Evolutionary conservation across 2,797 vertebrate species (phyloP), one percentile per base, ranked within the genome.

Genomic region (Myotis findleyi): DNA sequence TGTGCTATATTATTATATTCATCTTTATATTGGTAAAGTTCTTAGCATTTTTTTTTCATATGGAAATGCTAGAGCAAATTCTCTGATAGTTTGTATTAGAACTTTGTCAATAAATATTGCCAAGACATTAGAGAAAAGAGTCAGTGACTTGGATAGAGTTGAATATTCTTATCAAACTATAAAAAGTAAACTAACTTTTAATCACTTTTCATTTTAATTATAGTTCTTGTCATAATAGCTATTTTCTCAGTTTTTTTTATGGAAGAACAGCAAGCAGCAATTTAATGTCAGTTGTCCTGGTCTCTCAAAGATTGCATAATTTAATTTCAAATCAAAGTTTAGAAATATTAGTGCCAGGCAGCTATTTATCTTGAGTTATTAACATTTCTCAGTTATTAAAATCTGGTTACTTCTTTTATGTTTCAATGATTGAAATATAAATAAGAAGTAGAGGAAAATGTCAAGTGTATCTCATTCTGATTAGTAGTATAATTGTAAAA

Each of bases 381-480:
- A 96, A 82, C 38, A 93, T 92, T 96, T 93, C n/a, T 97, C 41
- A 85, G 41, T 85, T 82, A 94, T 92, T 92, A 94, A 94, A 89
- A 92, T 91, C 64, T 72, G 14, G 14, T 59, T 91, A 77, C 82
- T 83, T 93, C 72, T 91, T 96, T 86, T 10, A 87, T 73, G 21
- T 89, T 85, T 91, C 66, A 93, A 0, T 94, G 27, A 91, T 83
- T 93, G n/a, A 89, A 86, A 86, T 87, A 96, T 90, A 94, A 89
- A 72, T 9, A 96, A 95, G n/a, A 96, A 95, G 81, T 84, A 53
- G 25, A 73, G 11, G 18, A 73, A 97, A 97, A 95, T 93, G 59
- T 94, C 90, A 95, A 94, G 84, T 93, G 76, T 89, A 55, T 84
- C 41, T 84, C 47, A 83, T 76, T 95, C 27, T 89, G 80, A 95